Evolutionary conservation across 1,140 invertebrate genomes (phyloP), one percentile per base, ranked within the genome.

Genomic region (Yoshiicerus persimilis): DNA sequence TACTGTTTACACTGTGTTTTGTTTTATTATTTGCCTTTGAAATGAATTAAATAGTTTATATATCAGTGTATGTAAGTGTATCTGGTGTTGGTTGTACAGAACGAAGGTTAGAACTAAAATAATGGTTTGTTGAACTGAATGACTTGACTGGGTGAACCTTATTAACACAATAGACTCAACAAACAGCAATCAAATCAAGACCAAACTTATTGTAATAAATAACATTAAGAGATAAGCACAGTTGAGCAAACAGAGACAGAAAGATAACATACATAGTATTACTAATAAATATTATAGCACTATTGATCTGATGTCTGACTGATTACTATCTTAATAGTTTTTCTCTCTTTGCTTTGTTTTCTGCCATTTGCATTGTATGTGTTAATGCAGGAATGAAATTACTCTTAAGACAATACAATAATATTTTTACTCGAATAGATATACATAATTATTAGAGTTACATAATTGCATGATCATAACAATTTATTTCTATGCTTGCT

Each of bases 161-260:
- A 80, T 80, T 80, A 80, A 36, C 75, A 80, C 75, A 80, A 80
- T 80, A 32, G 30, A 80, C n/a, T 70, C 66, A 80, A 77, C 47
- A 56, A 34, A 80, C 32, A 36, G 27, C 30, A 80, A 38, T 80
- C 75, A 38, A 80, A 80, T 80, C 75, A 80, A 80, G 75, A 80
- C 75, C 75, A 80, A 80, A 80, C n/a, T 34, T 13, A 38, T 80
- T 80, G 75, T 80, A 80, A 36, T 80, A 80, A 80, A 80, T 80
- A 80, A 80, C 30, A 36, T 80, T 23, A 80, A 38, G 34, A 80
- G 75, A 80, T 80, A 80, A 38, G 75, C 75, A 80, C 75, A 38
- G 75, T 80, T 80, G 32, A 80, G 75, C 75, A 80, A 80, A 80
- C 75, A 80, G 34, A 80, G 32, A 80, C 75, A 80, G 23, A 80